Evolutionary conservation across 2,797 vertebrate genomes (phyloP).

Genomic region (Apogon hyalosoma): DNA sequence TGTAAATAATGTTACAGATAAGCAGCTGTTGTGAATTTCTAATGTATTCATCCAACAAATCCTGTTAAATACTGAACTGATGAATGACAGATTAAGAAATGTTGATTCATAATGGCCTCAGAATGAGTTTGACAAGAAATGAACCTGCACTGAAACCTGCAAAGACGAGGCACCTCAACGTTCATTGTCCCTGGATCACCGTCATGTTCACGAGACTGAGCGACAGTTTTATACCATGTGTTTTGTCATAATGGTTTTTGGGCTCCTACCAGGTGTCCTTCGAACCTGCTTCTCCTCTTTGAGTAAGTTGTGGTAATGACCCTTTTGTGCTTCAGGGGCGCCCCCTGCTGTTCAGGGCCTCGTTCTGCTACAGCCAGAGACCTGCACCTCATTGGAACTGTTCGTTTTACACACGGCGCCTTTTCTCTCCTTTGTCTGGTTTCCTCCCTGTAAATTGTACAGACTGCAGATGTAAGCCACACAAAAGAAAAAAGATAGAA

Average conservation of each 20-base stretch:
- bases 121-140: conserved; percentile 39
- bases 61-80: conserved; percentile 45
- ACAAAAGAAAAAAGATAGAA: conserved; percentile 19
- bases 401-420: conserved; percentile 22
- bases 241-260: conserved; percentile 42
- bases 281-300: conserved; percentile 40
- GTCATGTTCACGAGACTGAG: conserved; percentile 52
- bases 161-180: conserved; percentile 66
- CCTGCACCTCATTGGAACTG: conserved; percentile 1
- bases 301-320: conserved; percentile 40
- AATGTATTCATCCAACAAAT: conserved; percentile 73
- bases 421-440: conserved; percentile 33
- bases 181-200: conserved; percentile 68
- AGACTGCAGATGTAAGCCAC: conserved; percentile 67
- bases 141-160: conserved; percentile 75
- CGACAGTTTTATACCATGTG: conserved; percentile 1
- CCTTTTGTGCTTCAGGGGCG: conserved; percentile 47
- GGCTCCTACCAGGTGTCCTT: conserved; percentile 50
- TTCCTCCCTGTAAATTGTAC: conserved; percentile 77
- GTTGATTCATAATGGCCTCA: conserved; percentile 48
- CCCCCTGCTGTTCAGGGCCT: conserved; percentile 72
- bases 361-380: conserved; percentile 31
- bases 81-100: conserved; percentile 60
- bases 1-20: conserved; percentile 24
- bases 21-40: conserved; percentile 59